phyloP scores from a whole-genome alignment of 2,888 invertebrate genomes.

The Rhamnusium bicolor region DNA sequence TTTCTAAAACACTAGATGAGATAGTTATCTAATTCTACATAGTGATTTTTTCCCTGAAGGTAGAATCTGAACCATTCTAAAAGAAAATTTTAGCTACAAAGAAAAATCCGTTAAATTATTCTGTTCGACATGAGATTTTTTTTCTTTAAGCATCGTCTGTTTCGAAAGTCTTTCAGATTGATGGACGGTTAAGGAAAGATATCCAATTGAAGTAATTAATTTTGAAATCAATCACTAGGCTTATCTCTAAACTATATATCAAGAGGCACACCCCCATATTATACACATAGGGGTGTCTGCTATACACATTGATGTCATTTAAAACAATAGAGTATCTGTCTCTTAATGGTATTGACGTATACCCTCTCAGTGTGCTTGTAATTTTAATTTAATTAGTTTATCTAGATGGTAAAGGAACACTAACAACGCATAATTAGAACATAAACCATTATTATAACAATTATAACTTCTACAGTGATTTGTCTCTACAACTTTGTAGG shows the following conservation, averaged over 20 bases:
- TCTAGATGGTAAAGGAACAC: neutral
- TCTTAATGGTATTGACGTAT: slow-evolving; percentile 10
- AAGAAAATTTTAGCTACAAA: neutral
- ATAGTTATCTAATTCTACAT: too few relatives aligned
- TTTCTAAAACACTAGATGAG: too few relatives aligned
- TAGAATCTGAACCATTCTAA: too few relatives aligned
- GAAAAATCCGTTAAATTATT: neutral
- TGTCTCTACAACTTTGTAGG: neutral
- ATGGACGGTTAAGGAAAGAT: slow-evolving; percentile 24
- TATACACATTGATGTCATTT: slow-evolving; percentile 14
- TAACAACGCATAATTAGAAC: neutral
- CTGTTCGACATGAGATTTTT: neutral
- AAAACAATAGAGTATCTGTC: slow-evolving; percentile 16
- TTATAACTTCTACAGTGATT: neutral
- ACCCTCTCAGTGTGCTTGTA: slow-evolving; percentile 10
- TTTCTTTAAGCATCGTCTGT: slow-evolving; percentile 4
- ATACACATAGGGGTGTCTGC: slow-evolving; percentile 16
- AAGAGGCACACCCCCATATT: slow-evolving; percentile 30
- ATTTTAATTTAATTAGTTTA: slow-evolving; percentile 27
- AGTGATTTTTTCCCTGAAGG: too few relatives aligned
- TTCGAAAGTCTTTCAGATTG: neutral
- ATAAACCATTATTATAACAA: neutral
- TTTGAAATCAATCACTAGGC: slow-evolving; percentile 42
- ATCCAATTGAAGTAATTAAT: slow-evolving; percentile 43
- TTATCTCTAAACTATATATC: slow-evolving; percentile 40